Conservation (phyloP, 2,113 vertebrate species). For the Phalacrocorax aristotelis region DNA sequence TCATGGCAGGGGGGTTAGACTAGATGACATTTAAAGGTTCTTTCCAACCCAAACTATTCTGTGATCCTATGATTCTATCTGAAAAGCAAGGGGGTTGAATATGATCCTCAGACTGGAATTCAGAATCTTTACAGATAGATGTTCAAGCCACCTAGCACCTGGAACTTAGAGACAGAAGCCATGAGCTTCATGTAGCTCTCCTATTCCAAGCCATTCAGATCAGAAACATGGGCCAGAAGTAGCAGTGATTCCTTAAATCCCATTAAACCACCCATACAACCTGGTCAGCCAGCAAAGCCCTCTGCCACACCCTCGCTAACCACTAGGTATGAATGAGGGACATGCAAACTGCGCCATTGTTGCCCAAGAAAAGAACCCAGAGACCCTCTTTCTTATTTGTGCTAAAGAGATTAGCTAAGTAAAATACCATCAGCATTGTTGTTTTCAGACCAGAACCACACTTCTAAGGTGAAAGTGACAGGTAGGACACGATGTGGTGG, state of each 20-base stretch:
- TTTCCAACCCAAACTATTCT: background rate
- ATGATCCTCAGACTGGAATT: background rate
- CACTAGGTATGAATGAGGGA: background rate
- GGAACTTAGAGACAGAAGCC: background rate
- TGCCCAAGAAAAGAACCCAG: background rate
- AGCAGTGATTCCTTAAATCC: background rate
- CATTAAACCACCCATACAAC: background rate
- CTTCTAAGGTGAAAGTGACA: background rate
- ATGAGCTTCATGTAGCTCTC: background rate
- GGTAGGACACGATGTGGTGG: background rate
- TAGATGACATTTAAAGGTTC: background rate
- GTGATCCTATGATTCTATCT: background rate
- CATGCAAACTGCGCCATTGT: background rate
- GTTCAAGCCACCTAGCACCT: rapidly evolving
- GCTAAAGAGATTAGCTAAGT: background rate
- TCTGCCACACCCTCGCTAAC: background rate
- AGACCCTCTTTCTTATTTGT: background rate
- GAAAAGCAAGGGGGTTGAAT: background rate
- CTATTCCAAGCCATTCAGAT: background rate
- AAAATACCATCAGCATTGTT: background rate
- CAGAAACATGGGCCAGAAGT: background rate
- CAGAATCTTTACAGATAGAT: background rate
- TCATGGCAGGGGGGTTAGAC: background rate
- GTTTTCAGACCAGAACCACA: background rate
- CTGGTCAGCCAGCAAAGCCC: background rate